These are phyloP conservation scores for Protomyctophum bolini DNA, from an alignment of 2,113 vertebrate species.

Conservation along the genomic window DNA sequence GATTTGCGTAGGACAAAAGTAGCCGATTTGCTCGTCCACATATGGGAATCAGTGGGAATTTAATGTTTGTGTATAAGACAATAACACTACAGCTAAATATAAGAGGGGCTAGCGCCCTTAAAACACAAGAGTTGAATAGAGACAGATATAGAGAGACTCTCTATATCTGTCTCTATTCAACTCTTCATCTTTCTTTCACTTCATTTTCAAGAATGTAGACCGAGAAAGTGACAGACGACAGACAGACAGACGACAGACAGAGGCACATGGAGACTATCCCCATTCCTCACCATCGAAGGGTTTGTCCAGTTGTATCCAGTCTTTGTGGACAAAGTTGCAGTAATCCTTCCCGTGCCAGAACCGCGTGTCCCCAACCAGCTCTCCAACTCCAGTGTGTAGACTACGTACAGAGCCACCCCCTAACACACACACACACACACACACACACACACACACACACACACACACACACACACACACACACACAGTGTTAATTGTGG, in stretches of 20 bases:
- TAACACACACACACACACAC: slow-evolving; percentile 50
- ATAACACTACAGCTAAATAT: no score
- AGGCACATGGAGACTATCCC: slow-evolving; percentile 25
- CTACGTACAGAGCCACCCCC: slow-evolving; percentile 78
- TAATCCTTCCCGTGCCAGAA: slow-evolving; percentile 99
- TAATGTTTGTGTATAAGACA: no score
- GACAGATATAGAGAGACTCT: no score
- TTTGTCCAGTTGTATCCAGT: slow-evolving; percentile 97
- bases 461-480: neutral
- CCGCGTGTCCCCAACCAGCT: slow-evolving; percentile 89
- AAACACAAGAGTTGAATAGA: no score
- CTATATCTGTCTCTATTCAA: no score
- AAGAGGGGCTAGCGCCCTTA: no score
- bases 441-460: neutral
- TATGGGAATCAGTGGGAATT: no score
- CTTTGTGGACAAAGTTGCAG: slow-evolving; percentile 97
- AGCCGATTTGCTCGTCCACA: no score
- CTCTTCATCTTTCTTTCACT: no score
- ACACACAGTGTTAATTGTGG: slow-evolving; percentile 2
- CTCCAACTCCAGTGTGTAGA: slow-evolving; percentile 81
- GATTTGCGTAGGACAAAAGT: no score
- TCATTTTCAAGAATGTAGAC: no score
- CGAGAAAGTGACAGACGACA: neutral
- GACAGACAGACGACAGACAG: neutral
- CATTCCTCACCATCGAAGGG: slow-evolving; percentile 94